Conservation (phyloP, 1,140 invertebrate species). For the Physella acuta region DNA sequence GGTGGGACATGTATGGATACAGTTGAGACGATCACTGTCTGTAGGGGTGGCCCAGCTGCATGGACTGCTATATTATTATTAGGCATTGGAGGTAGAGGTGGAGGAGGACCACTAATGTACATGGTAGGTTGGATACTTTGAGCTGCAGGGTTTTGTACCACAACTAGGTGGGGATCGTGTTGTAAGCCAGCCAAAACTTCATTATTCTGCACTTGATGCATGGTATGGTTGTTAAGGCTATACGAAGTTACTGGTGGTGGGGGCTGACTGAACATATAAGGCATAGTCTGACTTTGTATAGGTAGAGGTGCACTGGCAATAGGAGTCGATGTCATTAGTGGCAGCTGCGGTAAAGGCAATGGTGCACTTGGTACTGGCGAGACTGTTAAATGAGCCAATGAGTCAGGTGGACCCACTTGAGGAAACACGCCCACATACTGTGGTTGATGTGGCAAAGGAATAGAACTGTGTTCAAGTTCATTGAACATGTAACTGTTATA, state of each 20-base stretch:
- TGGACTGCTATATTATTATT: constrained; percentile 3
- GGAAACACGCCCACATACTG: no score
- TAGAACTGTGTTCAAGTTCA: no score
- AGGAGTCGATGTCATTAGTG: not conserved
- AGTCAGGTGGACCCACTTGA: no score
- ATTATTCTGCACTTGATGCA: not conserved
- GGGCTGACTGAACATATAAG: constrained; percentile 4
- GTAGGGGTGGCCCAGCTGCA: not conserved
- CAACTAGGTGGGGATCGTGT: constrained; percentile 7
- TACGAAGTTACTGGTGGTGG: not conserved
- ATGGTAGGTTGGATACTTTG: constrained; percentile 10
- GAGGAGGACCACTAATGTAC: constrained; percentile 11
- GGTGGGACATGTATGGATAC: constrained; percentile 8
- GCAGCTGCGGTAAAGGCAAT: not conserved
- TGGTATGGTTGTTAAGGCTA: not conserved
- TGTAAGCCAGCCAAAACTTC: not conserved
- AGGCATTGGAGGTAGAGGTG: not conserved
- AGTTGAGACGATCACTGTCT: constrained; percentile 11
- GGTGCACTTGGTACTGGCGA: not conserved
- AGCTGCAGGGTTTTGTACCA: not conserved
- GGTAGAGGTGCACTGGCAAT: not conserved
- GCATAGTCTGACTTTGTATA: not conserved
- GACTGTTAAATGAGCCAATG: not conserved
- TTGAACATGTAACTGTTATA: no score
- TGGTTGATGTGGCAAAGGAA: no score